Evolutionary conservation across 2,888 invertebrate species (phyloP).

Genomic region (Ochropacha duplaris): DNA sequence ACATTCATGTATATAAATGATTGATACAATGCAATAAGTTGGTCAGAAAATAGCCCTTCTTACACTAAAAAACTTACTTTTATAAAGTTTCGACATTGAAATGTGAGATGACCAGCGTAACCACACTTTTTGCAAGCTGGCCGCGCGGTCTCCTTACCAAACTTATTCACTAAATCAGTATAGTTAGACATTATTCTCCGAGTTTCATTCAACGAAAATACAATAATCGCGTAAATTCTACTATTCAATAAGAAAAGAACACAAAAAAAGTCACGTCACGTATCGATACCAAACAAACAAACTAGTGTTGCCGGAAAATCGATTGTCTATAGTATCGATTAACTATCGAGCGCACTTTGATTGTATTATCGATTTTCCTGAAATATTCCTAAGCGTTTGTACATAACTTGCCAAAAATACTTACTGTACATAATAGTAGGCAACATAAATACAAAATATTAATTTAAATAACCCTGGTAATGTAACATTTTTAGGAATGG

Average conservation of each 20-base stretch:
- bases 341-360: too few species aligned
- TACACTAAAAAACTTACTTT: slow-evolving; percentile 82
- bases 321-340: too few species aligned
- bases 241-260: slow-evolving; percentile 8
- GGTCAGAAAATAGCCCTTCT: neutral
- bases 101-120: slow-evolving; percentile 97
- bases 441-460: too few species aligned
- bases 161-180: slow-evolving; percentile 67
- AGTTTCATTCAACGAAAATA: slow-evolving; percentile 2
- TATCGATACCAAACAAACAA: slow-evolving; percentile 16
- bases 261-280: too few species aligned
- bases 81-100: slow-evolving; percentile 97
- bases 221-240: neutral
- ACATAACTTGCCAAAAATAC: too few species aligned
- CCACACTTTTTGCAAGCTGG: slow-evolving; percentile 98
- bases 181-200: slow-evolving; percentile 59
- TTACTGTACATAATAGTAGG: too few species aligned
- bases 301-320: neutral
- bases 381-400: too few species aligned
- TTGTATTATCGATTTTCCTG: too few species aligned
- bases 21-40: too few species aligned
- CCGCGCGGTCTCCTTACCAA: slow-evolving; percentile 88
- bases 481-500: too few species aligned
- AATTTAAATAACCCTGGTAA: too few species aligned
- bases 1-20: too few species aligned